Base-by-base conservation (phyloP, 2,797 vertebrate species). In the Sebastes vulpes region DNA sequence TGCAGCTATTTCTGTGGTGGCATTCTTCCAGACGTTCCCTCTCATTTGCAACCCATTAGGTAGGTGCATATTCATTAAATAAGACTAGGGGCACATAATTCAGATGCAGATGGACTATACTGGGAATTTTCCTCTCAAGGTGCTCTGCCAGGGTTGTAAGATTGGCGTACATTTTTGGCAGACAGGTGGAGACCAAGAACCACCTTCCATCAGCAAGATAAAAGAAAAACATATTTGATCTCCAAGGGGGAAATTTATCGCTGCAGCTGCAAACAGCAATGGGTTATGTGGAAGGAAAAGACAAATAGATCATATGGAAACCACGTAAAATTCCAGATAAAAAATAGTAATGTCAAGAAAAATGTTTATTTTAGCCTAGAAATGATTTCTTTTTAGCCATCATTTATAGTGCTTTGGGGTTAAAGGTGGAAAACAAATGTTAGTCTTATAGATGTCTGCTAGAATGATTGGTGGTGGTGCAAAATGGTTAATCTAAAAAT, bases 11-110 rank as follows among this genome's bases (percentile, higher is more conserved):
- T 84, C 74, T 81, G 82, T 35, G 38, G 50, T 78, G 84, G 85
- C 75, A 67, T 29, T 52, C 65, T 82, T 79, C 87, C 84, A 88
- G 58, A 67, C 73, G 59, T 72, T 50, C 9, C 50, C 65, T 28
- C 64, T 82, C 75, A 86, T 90, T 89, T 92, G 72, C 79, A 83
- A 72, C 14, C 53, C 77, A 87, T 88, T 89, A 81, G 70, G 58
- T 76, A 54, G 68, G 75, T 84, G 79, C 80, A 87, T 87, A 89
- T 89, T 87, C 81, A 82, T 86, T 85, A 71, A 38, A 76, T 68
- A 78, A 77, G 75, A 73, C 79, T n/a, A 9, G 78, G 35, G 82
- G 79, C 64, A 74, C 53, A 58, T 75, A 58, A 78, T 82, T 81
- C 26, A 73, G n/a, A 79, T 71, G 77, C 78, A 92, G 79, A 77